These are phyloP conservation scores for Listronotus bonariensis DNA, from an alignment of 1,140 invertebrate species.

Conservation along the genomic window DNA sequence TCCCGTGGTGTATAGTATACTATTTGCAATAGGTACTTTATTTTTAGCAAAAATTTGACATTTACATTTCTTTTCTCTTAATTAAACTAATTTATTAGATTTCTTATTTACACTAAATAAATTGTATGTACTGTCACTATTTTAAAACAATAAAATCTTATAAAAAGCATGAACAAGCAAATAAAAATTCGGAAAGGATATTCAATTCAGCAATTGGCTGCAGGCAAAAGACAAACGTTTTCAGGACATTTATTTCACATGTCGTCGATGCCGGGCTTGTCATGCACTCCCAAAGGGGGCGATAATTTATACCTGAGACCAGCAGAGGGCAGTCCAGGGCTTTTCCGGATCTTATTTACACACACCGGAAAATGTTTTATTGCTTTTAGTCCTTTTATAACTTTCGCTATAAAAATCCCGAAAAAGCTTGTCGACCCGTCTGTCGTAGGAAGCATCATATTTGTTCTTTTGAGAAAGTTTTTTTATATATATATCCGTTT, in stretches of 20 bases:
- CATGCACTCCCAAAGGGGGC: constrained; percentile 21
- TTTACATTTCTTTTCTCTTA: no score
- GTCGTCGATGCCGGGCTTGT: constrained; percentile 21
- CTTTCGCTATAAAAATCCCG: constrained; percentile 23
- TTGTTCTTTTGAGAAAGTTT: constrained; percentile 1
- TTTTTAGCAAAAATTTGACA: no score
- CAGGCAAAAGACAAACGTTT: constrained; percentile 32
- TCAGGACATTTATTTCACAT: constrained; percentile 32
- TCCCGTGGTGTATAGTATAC: no score
- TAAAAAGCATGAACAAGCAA: no score
- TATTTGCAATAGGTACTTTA: no score
- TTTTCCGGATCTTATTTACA: constrained; percentile 37
- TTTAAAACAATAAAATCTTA: no score
- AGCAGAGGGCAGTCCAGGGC: constrained; percentile 30
- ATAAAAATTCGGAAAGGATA: constrained; percentile 3
- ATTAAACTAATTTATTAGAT: no score
- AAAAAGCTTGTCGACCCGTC: constrained; percentile 13
- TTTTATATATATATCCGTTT: not conserved
- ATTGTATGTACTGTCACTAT: no score
- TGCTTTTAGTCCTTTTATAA: constrained; percentile 32
- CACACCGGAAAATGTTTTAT: constrained; percentile 36
- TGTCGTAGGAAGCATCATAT: constrained; percentile 6
- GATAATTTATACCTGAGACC: constrained; percentile 34
- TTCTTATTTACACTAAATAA: no score
- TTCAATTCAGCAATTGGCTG: constrained; percentile 28